Evolutionary conservation across 2,113 vertebrate genomes (phyloP).

Genomic region (Ascaphus truei): DNA sequence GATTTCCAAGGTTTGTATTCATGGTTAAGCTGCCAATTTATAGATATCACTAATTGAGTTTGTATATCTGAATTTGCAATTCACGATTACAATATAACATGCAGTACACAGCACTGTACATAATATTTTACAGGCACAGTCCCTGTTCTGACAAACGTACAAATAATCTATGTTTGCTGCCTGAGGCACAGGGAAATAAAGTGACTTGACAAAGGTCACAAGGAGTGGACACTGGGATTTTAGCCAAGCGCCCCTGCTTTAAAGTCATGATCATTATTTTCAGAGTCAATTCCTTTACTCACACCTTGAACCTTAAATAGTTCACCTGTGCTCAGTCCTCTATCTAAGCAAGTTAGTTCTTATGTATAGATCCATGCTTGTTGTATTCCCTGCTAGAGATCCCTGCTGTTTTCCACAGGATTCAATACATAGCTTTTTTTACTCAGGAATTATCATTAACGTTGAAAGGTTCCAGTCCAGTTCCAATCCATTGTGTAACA

Average conservation of each 20-base stretch:
- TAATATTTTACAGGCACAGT: no score
- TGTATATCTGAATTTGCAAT: not conserved
- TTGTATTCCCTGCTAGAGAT: not conserved
- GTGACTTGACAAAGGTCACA: no score
- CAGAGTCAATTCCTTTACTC: not conserved
- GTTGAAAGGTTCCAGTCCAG: constrained; percentile 6
- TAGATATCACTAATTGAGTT: constrained; percentile 13
- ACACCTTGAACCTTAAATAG: not conserved
- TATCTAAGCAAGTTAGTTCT: constrained; percentile 3
- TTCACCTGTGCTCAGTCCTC: constrained; percentile 2
- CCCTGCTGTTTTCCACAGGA: constrained; percentile 6
- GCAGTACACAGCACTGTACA: no score
- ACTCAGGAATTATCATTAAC: constrained; percentile 7
- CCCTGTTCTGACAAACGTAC: no score
- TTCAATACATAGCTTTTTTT: not conserved
- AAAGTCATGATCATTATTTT: no score
- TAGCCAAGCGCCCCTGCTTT: no score
- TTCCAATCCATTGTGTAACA: constrained; percentile 4
- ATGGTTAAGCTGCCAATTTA: not conserved
- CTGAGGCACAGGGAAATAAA: no score
- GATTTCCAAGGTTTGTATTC: not conserved
- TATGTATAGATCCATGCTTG: no score
- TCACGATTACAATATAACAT: no score
- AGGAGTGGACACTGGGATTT: no score
- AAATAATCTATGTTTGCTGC: no score